Evolutionary conservation across 2,797 vertebrate species (phyloP).

Genomic region (Myotis myotis): DNA sequence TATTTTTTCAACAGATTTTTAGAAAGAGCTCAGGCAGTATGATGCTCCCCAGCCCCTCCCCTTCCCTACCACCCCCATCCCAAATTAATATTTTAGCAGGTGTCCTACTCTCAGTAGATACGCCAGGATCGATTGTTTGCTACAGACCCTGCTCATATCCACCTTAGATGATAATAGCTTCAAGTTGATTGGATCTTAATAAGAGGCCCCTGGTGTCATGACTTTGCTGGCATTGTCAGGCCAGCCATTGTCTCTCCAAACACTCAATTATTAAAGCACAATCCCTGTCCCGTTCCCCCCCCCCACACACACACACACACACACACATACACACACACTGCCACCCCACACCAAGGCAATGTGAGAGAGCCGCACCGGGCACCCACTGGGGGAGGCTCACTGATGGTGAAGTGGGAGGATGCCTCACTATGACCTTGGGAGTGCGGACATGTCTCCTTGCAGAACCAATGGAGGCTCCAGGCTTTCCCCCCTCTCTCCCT

Average conservation of each 20-base stretch:
- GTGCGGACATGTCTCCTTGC: conserved; percentile 76
- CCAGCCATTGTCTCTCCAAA: conserved; percentile 76
- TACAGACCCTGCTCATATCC: conserved; percentile 68
- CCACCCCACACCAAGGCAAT: neutral
- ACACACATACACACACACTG: too few species aligned
- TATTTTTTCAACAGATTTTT: conserved; percentile 29
- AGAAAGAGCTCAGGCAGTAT: neutral
- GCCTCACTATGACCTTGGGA: conserved; percentile 79
- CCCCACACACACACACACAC: too few species aligned
- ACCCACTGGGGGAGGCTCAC: neutral
- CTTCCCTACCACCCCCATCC: neutral
- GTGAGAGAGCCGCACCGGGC: neutral
- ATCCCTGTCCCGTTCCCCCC: neutral
- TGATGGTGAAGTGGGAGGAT: conserved; percentile 65
- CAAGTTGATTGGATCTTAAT: conserved; percentile 84
- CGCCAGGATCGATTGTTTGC: conserved; percentile 78
- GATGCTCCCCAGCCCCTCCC: neutral
- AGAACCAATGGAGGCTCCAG: neutral
- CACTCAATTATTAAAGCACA: conserved; percentile 37
- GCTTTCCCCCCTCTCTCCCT: neutral
- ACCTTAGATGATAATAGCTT: conserved; percentile 80
- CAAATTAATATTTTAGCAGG: conserved; percentile 78
- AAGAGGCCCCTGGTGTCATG: conserved; percentile 76
- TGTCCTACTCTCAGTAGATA: conserved; percentile 70
- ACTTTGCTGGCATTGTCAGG: conserved; percentile 81